Percentiles rank a stretch among this genome's conserved stretches.
phyloP scores from a whole-genome alignment of 2,888 invertebrate genomes.

The Drosophila emarginata region DNA sequence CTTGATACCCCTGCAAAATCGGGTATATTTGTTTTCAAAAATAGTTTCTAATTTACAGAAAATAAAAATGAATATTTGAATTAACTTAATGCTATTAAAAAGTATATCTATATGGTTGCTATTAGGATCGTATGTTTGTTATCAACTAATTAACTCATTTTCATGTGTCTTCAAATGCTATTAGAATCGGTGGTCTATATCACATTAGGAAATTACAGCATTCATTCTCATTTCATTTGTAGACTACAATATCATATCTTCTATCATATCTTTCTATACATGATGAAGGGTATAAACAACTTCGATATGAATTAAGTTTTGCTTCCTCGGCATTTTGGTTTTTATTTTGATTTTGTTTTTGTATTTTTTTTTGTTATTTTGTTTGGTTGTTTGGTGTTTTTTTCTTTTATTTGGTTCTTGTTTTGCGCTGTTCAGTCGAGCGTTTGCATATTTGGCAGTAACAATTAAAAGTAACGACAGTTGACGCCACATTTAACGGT shows the following conservation, averaged over 20 bases:
- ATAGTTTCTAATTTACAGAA: no score
- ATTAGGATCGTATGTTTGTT: no score
- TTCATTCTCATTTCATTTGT: no score
- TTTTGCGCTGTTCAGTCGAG: slow-evolving; percentile 46
- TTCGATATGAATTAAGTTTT: neutral
- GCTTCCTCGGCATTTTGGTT: neutral
- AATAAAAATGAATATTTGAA: no score
- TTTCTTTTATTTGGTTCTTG: slow-evolving; percentile 8
- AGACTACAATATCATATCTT: no score
- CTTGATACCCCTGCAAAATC: neutral
- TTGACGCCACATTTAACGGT: slow-evolving; percentile 68
- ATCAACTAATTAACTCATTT: no score
- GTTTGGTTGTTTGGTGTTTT: neutral
- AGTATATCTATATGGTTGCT: no score
- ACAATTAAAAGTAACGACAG: slow-evolving; percentile 71
- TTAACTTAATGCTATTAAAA: no score
- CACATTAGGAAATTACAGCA: no score
- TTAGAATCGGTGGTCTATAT: no score
- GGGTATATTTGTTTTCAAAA: neutral
- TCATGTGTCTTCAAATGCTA: no score
- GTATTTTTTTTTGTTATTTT: slow-evolving; percentile 4
- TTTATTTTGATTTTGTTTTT: slow-evolving; percentile 1
- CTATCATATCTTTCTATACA: no score
- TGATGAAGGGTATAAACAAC: neutral
- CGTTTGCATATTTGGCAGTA: slow-evolving; percentile 57